Evolutionary conservation across 1,140 invertebrate genomes (phyloP), one percentile per base, ranked within the genome.

Genomic region (Patella vulgata): DNA sequence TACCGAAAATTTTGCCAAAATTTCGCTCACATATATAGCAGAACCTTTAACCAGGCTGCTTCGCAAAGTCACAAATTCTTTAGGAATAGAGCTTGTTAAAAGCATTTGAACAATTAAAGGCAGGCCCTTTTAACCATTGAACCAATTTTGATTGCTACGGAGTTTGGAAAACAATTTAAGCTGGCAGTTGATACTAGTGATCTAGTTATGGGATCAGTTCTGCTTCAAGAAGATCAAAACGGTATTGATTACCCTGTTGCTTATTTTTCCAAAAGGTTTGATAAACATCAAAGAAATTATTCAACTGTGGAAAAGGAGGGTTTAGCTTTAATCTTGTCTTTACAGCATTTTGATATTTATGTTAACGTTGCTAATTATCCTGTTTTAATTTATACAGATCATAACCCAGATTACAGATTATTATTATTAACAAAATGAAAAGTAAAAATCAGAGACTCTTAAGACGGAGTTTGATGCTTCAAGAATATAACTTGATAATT

Each of bases 21-120:
- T 68, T 87, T 86, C 64, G 71, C 85, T 0, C 57, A 67, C n/a
- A n/a, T n/a, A n/a, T 2, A 51, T 81, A 4, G 71, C 83, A 27
- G 59, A 69, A 25, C 83, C 84, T 8, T 51, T 85, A 6, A 78
- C 70, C 6, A 53, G 50, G 0, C 47, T 86, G 6, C 69, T 74
- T 1, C 75, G 68, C 28, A 84, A 74, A 59, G 69, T 76, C 30
- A n/a, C 11, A 43, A 47, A 19, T 61, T 82, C 73, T 48, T 28
- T 3, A 84, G 78, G 82, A 58, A n/a, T 21, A 46, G 64, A 21
- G 66, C 70, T 50, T 74, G 73, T 25, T 44, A 79, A 28, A 43
- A n/a, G 73, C 77, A n/a, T 85, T 84, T 68, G 43, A 70, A 1
- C 52, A 28, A 25, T 30, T 83, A 0, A 83, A n/a, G n/a, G n/a